Evolutionary conservation across 2,113 vertebrate species (phyloP).

Genomic region (Limnothrissa miodon): DNA sequence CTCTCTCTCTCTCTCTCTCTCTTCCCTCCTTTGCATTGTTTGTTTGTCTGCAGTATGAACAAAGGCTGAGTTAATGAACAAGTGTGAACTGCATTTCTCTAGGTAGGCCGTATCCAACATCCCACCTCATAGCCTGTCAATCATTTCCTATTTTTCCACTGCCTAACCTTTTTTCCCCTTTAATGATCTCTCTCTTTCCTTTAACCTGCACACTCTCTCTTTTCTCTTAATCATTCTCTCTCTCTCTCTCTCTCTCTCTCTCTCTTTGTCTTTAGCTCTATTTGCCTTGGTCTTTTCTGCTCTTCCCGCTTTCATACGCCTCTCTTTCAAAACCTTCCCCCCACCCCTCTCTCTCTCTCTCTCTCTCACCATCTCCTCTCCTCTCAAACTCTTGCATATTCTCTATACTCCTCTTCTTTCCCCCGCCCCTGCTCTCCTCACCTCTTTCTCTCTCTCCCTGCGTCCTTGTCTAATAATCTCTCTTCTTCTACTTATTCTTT

Average conservation of each 20-base stretch:
- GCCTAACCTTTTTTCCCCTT: not conserved
- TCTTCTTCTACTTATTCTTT: slow-evolving; percentile 26
- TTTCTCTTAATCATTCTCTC: not conserved
- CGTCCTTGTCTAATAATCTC: not conserved
- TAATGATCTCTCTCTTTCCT: slow-evolving; percentile 29
- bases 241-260: slow-evolving; percentile 19
- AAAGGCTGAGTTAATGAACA: slow-evolving; percentile 68
- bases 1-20: slow-evolving; percentile 40
- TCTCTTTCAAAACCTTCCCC: not conserved
- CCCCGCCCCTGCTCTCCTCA: not conserved
- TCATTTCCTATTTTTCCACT: slow-evolving; percentile 15
- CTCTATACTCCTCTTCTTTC: not conserved
- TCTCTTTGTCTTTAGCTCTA: not conserved
- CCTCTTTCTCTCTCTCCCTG: not conserved
- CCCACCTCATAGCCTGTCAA: slow-evolving; percentile 54
- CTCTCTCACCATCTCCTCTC: not conserved
- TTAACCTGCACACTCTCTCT: not conserved
- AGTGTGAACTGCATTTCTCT: slow-evolving; percentile 55
- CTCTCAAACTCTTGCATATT: not conserved
- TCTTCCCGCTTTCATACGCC: not conserved
- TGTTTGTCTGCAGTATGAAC: slow-evolving; percentile 56
- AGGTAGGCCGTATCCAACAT: slow-evolving; percentile 46
- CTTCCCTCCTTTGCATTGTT: slow-evolving; percentile 40
- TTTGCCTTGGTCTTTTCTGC: not conserved
- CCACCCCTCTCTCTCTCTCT: not conserved